Evolutionary conservation across 2,113 vertebrate species (phyloP).

Genomic region (Vulpes vulpes): DNA sequence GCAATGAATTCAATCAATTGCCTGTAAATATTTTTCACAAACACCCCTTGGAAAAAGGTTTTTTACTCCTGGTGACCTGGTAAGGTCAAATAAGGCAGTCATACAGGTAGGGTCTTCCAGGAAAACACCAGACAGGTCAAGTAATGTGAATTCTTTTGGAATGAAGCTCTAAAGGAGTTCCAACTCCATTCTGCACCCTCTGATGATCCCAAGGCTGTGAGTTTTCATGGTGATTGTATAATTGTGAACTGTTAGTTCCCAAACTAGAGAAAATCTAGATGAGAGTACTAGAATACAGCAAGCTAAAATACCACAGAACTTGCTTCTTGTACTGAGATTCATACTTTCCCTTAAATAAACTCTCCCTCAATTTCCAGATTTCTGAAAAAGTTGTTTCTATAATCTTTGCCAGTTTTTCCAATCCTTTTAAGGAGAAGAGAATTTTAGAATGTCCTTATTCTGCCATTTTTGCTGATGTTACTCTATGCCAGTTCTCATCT

Average conservation of each 20-base stretch:
- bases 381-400: not conserved
- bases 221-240: not conserved
- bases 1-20: not conserved
- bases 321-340: not conserved
- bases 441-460: not conserved
- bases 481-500: not conserved
- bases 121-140: not conserved
- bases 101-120: not conserved
- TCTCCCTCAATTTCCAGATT: not conserved
- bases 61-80: not conserved
- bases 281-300: not conserved
- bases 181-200: not conserved
- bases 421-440: not conserved
- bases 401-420: not conserved
- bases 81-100: not conserved
- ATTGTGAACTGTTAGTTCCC: not conserved
- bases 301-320: not conserved
- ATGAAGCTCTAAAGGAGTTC: not conserved
- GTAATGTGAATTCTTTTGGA: conserved; percentile 4
- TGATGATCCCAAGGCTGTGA: not conserved
- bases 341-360: not conserved
- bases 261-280: not conserved
- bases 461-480: not conserved
- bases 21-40: conserved; percentile 9
- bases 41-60: not conserved